Conservation (phyloP, 2,888 invertebrate species). For the Tethea ocularis region DNA sequence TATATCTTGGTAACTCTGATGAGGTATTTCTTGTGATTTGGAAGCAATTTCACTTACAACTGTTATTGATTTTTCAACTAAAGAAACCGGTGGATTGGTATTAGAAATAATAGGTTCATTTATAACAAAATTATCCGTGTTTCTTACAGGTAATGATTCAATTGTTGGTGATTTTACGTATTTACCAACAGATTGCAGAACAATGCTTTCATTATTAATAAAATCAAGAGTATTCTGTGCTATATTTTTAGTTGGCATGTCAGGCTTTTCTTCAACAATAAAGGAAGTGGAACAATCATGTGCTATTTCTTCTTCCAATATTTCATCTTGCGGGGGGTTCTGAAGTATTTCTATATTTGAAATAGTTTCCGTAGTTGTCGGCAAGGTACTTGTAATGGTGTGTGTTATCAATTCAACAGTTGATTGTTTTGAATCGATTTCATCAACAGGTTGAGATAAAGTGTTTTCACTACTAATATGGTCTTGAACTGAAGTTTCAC, state of each 20-base stretch:
- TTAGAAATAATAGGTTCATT: neutral
- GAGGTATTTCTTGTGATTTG: constrained; percentile 39
- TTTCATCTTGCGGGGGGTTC: neutral
- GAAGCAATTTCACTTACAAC: constrained; percentile 13
- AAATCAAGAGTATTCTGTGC: neutral
- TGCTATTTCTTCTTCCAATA: constrained; percentile 6
- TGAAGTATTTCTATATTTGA: neutral
- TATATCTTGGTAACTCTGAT: constrained; percentile 53
- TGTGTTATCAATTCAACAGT: neutral
- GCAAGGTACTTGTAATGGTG: neutral
- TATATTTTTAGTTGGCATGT: neutral
- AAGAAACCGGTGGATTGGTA: neutral
- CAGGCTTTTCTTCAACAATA: constrained; percentile 8
- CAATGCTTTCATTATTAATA: neutral
- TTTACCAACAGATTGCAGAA: constrained; percentile 10
- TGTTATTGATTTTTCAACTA: constrained; percentile 17
- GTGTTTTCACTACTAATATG: neutral
- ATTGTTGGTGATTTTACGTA: neutral
- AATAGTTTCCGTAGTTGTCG: neutral
- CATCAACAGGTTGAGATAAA: neutral
- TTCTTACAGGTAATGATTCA: neutral
- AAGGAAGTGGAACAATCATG: neutral
- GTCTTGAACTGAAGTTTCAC: neutral
- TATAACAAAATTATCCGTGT: neutral
- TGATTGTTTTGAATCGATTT: neutral